These are phyloP conservation scores for Teleogryllus occipitalis DNA, from an alignment of 1,140 invertebrate species.

Conservation along the genomic window DNA sequence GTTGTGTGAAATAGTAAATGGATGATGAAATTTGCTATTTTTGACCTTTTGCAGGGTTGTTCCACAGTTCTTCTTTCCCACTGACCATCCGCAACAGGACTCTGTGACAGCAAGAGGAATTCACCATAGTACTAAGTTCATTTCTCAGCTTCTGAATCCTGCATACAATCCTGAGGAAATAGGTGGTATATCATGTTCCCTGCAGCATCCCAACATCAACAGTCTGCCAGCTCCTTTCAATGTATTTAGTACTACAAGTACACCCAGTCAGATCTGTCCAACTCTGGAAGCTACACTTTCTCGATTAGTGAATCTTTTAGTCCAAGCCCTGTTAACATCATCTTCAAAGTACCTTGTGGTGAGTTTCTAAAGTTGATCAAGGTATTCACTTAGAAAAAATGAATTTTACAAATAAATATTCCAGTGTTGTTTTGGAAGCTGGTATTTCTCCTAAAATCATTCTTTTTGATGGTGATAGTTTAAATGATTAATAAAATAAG, in stretches of 20 bases:
- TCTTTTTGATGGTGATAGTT: too few species aligned
- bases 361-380: conserved; percentile 32
- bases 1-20: too few species aligned
- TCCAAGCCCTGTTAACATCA: conserved; percentile 42
- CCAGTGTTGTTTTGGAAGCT: neutral
- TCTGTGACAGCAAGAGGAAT: conserved; percentile 38
- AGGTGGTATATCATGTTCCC: neutral
- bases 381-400: neutral
- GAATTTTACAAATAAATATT: neutral
- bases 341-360: conserved; percentile 54
- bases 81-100: conserved; percentile 36
- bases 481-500: too few species aligned
- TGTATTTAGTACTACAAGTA: conserved; percentile 2
- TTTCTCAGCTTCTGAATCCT: conserved; percentile 25
- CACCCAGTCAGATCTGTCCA: neutral
- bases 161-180: neutral
- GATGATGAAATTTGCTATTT: neutral
- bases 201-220: conserved; percentile 16
- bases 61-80: conserved; percentile 25
- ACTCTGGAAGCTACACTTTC: conserved; percentile 37
- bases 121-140: conserved; percentile 34
- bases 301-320: conserved; percentile 40
- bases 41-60: conserved; percentile 26
- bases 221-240: conserved; percentile 34
- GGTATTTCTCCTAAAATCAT: neutral